These are phyloP conservation scores for Mythimna albipuncta DNA, from an alignment of 2,888 invertebrate genomes.

Conservation along the genomic window DNA sequence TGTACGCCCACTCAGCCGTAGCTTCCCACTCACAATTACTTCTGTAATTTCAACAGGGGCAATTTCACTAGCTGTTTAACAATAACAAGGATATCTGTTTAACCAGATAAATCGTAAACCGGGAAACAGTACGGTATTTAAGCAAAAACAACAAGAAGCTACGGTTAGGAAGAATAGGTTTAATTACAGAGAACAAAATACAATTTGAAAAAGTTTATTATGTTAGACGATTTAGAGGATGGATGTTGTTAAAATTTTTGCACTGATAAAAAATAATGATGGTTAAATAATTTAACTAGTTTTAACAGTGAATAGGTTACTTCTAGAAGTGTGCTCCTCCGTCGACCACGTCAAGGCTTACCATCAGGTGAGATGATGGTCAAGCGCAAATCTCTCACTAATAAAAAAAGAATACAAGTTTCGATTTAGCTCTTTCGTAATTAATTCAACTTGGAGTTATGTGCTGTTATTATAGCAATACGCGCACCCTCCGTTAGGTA, in stretches of 20 bases:
- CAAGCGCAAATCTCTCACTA: no score
- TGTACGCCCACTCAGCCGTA: conserved; percentile 29
- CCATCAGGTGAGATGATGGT: no score
- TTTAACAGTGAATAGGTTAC: no score
- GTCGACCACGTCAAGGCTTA: no score
- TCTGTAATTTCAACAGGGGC: conserved; percentile 37
- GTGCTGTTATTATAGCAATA: background rate
- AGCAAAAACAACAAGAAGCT: background rate
- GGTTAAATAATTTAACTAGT: no score
- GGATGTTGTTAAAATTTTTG: no score
- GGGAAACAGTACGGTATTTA: conserved; percentile 17
- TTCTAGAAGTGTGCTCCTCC: no score
- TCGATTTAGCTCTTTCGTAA: background rate
- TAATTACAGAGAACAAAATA: conserved; percentile 14
- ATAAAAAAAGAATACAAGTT: no score
- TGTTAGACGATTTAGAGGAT: background rate
- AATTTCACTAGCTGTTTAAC: conserved; percentile 44
- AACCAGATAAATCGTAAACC: conserved; percentile 20
- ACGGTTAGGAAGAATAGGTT: conserved; percentile 15
- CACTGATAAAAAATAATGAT: no score
- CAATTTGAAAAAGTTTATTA: background rate
- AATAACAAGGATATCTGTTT: conserved; percentile 29
- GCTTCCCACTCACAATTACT: conserved; percentile 44
- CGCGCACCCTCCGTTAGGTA: background rate
- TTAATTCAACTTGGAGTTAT: background rate